Base-by-base conservation (phyloP, 2,888 invertebrate genomes). In the Agonopterix alstromeriana region DNA sequence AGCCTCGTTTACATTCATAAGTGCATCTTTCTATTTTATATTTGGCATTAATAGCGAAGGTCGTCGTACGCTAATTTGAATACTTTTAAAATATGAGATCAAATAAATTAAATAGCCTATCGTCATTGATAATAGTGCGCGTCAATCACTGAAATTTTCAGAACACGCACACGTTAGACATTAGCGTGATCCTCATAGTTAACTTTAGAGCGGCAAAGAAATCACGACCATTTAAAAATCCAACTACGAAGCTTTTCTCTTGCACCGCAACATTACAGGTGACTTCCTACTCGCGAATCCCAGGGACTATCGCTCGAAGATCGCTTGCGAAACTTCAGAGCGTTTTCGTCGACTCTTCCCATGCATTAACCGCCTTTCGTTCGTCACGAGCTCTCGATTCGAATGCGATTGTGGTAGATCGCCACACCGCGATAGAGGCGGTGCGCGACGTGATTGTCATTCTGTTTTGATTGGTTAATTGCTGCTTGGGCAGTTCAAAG, bases 291-390 rank as follows among this genome's bases (percentile, higher is more conserved):
- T 58, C 35, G 46, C 48, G 48, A 61, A 64, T 63, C 60, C 49
- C 52, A 49, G 51, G 47, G 51, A 48, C 51, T 52, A 48, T 52
- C 49, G 47, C 49, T 42, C 42, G 50, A 46, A 53, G 61, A 68
- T 71, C 63, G 55, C 52, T 70, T 68, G 54, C 59, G 66, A 67
- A 63, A 67, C 56, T 46, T 46, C 53, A 45, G 49, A 49, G 38
- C 53, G 57, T 60, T 63, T 61, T 68, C 60, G 58, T 62, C 53
- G 50, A 50, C 63, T 63, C 58, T 71, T 72, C 72, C 63, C 72
- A 71, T 62, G 61, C 72, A 64, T 67, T 65, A 61, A 49, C 45
- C 50, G 47, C 58, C 60, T 61, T 65, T 58, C 59, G 61, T 71
- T 70, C 69, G 73, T 70, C 69, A 44, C 50, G 45, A 48, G 45